phyloP scores from a whole-genome alignment of 2,113 vertebrate species.

The Fregetta grallaria region DNA sequence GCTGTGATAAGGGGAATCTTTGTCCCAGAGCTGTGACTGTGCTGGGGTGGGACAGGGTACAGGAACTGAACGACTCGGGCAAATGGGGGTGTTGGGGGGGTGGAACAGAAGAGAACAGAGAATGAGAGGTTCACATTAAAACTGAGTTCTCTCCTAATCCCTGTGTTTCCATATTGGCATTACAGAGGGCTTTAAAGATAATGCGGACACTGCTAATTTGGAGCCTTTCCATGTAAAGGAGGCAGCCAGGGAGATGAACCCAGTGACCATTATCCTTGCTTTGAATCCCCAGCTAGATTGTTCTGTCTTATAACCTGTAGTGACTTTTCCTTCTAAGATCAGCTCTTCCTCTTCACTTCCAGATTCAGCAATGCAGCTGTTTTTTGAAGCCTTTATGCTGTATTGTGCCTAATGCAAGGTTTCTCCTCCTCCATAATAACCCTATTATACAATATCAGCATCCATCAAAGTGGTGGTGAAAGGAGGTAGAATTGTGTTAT shows the following conservation, averaged over 20 bases:
- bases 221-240: not conserved
- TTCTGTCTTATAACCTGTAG: not conserved
- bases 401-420: not conserved
- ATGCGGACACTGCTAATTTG: not conserved
- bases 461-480: not conserved
- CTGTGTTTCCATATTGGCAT: not conserved
- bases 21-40: not conserved
- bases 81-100: rapidly evolving
- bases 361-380: not conserved
- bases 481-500: not conserved
- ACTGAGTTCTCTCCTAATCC: not conserved
- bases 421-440: not conserved
- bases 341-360: not conserved
- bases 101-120: not conserved
- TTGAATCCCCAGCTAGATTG: not conserved
- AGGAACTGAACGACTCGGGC: rapidly evolving
- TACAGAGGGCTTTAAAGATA: not conserved
- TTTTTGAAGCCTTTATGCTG: not conserved
- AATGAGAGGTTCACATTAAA: not conserved
- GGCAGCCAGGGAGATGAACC: not conserved
- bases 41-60: not conserved
- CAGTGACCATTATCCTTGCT: not conserved
- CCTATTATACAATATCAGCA: not conserved
- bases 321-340: not conserved
- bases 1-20: not conserved